Evolutionary conservation across 2,888 invertebrate genomes (phyloP), one percentile per base, ranked within the genome.

Genomic region (Meiosimyza decipiens): DNA sequence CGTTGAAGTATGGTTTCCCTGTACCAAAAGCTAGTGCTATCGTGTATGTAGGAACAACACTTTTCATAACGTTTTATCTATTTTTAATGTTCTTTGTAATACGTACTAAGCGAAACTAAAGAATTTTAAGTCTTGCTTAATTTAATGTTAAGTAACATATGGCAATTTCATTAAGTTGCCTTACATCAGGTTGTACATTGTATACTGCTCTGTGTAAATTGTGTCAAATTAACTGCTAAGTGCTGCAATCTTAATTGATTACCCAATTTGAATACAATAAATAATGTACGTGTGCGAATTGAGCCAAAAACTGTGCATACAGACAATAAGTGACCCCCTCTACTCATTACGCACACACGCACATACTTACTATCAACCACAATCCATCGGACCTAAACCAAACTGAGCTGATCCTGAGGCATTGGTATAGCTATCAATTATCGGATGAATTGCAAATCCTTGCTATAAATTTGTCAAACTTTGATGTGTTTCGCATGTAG

Each of bases 391-490:
- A 11, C 62, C 18, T n/a, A 47, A 47, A n/a, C 33, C 16, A 67
- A 18, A 55, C n/a, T 55, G 28, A 67, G 12, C 55, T 22, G 55
- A 7, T 18, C 54, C 18, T 18, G 49, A n/a, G 12, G 51, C 62
- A 70, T 18, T 64, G 49, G 13, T 40, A 57, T 57, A 18, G 28
- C 62, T 67, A 75, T 75, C 74, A 75, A 73, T 75, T 75, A 73
- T 73, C 65, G 64, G 73, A 71, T 75, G 73, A 72, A 67, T 66
- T 70, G 73, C 66, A 73, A 75, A 69, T 60, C 69, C 63, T 47
- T 66, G 71, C 72, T 55, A 75, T 75, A 75, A 73, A 75, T 75
- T 75, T 75, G 50, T 72, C 72, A 57, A 68, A 67, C n/a, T 67
- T 57, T 47, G 67, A 67, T 49, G 22, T 55, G 67, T 49, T 55